Conservation (phyloP, 2,888 invertebrate species). For the Philaethria dido region DNA sequence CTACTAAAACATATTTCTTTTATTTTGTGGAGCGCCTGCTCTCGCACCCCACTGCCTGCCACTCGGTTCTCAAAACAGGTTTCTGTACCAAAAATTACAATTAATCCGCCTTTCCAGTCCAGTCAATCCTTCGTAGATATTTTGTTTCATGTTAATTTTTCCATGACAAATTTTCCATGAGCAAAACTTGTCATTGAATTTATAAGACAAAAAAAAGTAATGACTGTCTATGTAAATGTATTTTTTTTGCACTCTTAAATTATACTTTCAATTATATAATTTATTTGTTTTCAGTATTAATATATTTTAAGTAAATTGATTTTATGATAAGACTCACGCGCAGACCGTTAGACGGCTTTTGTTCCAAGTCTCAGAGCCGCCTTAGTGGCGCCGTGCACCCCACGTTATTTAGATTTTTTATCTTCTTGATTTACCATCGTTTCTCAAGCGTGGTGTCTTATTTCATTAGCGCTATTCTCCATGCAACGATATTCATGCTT, state of each 20-base stretch:
- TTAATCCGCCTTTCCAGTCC: slow-evolving; percentile 65
- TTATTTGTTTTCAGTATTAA: background rate
- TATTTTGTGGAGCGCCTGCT: slow-evolving; percentile 74
- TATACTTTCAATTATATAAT: background rate
- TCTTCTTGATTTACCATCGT: slow-evolving; percentile 40
- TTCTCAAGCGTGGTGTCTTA: slow-evolving; percentile 36
- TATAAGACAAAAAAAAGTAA: background rate
- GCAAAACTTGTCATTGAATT: slow-evolving; percentile 33
- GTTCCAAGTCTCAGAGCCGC: slow-evolving; percentile 50
- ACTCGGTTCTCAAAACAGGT: slow-evolving; percentile 73
- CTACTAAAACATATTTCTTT: slow-evolving; percentile 84
- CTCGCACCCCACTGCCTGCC: slow-evolving; percentile 56
- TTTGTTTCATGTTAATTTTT: slow-evolving; percentile 52
- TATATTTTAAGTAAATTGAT: background rate
- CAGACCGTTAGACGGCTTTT: slow-evolving; percentile 64
- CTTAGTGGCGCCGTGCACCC: slow-evolving; percentile 54
- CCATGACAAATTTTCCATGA: slow-evolving; percentile 56
- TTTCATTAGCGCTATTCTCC: slow-evolving; percentile 34
- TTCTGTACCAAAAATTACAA: slow-evolving; percentile 73
- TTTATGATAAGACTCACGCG: slow-evolving; percentile 50
- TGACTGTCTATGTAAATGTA: background rate
- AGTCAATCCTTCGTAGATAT: slow-evolving; percentile 65
- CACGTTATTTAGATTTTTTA: slow-evolving; percentile 54
- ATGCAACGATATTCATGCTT: slow-evolving; percentile 16
- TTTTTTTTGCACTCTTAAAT: background rate